phyloP scores from a whole-genome alignment of 2,113 vertebrate genomes.

The Archilochus colubris region DNA sequence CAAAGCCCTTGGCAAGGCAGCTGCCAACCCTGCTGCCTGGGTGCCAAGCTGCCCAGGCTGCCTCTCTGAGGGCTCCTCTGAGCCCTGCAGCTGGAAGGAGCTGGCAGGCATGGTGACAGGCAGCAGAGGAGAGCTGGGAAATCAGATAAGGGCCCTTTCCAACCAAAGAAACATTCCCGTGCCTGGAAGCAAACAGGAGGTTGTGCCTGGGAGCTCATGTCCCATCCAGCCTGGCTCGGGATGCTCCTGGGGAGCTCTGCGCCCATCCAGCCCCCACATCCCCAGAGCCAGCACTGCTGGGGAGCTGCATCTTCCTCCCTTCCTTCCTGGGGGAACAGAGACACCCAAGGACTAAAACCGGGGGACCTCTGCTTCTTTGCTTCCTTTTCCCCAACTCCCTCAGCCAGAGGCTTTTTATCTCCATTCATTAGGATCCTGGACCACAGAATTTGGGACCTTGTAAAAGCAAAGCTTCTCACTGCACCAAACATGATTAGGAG shows the following conservation, averaged over 20 bases:
- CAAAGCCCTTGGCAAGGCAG: background rate
- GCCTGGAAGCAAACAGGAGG: constrained; percentile 60
- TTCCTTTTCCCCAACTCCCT: background rate
- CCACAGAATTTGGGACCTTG: background rate
- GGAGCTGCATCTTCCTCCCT: background rate
- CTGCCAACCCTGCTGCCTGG: background rate
- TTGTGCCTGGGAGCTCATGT: constrained; percentile 39
- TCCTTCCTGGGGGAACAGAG: background rate
- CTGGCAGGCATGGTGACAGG: background rate
- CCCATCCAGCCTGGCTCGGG: background rate
- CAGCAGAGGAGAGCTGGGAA: constrained; percentile 7
- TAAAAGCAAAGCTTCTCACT: background rate
- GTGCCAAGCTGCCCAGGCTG: constrained; percentile 14
- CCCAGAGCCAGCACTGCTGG: fast-evolving
- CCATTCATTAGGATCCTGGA: fast-evolving
- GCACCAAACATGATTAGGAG: background rate
- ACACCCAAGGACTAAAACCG: background rate
- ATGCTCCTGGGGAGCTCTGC: background rate
- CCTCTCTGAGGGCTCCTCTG: background rate
- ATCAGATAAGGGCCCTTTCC: constrained; percentile 40
- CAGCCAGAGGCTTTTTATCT: background rate
- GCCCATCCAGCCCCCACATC: background rate
- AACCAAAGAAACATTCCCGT: background rate
- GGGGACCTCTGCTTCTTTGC: background rate
- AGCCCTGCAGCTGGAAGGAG: background rate